Base-by-base conservation (phyloP, 2,113 vertebrate genomes). In the Isurus oxyrinchus region DNA sequence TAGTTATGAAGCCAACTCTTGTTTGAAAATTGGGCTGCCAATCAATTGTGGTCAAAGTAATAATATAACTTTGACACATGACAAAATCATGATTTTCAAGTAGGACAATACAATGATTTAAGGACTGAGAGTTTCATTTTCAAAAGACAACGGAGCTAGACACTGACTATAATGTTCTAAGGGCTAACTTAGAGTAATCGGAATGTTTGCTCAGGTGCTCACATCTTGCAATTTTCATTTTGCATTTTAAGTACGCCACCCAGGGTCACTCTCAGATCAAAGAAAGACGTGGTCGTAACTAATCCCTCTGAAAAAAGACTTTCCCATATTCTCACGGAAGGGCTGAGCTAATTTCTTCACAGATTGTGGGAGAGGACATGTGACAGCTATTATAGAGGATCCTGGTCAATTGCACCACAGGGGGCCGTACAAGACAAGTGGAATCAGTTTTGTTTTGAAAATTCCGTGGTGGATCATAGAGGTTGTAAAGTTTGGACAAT, bases 201-300 rank as follows among this genome's bases (percentile, higher is more conserved):
- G 55, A 31, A 57, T 91, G 55, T 91, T 91, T 91, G 88, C 88
- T 59, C 88, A 91, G 88, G 88, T 91, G 88, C 55, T 91, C 55
- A 31, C 25, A 27, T 53, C 27, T 90, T 57, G 87, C 27, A 35
- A 35, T 90, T 88, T 88, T 90, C 87, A 57, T 90, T 91, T 91
- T 91, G 55, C 57, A 35, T 61, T 57, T 57, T 61, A 59, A 91
- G 55, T 61, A 91, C 27, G 35, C 55, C 59, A 16, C 57, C 53
- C 25, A 59, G 55, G 88, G 31, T 59, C 25, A 35, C 88, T 25
- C 88, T 31, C 27, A 61, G 88, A 61, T 91, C 53, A 91, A 91
- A 91, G 55, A 91, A 35, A 59, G 55, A n/a, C 40, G 3, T 91
- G 21, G n/a, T 91, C 5, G 2, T 10, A 91, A 59, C 88, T 91